These are phyloP conservation scores for Battus philenor DNA, from an alignment of 1,140 invertebrate species.

Conservation along the genomic window DNA sequence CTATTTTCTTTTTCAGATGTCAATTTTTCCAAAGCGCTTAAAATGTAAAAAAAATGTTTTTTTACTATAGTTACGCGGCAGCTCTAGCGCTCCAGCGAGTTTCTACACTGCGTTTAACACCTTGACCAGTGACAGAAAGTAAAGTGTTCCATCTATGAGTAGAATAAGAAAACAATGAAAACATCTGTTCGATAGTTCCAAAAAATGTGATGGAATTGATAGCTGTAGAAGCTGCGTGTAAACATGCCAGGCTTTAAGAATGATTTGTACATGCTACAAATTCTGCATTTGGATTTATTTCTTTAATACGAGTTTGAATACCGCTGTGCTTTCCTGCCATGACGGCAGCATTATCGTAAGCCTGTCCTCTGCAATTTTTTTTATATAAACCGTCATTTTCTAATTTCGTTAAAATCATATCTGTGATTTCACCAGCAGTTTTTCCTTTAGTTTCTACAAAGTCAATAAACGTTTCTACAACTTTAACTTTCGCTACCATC, in stretches of 20 bases:
- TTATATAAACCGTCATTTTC: conserved; percentile 3
- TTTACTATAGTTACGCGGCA: conserved; percentile 1
- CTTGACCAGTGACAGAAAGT: neutral
- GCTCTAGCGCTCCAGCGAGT: conserved; percentile 8
- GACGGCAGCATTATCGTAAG: conserved; percentile 8
- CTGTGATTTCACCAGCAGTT: neutral
- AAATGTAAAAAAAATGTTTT: neutral
- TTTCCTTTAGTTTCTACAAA: conserved; percentile 10
- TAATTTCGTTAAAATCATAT: neutral
- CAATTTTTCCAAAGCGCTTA: conserved; percentile 2
- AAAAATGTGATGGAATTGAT: conserved; percentile 3
- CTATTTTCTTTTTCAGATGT: neutral
- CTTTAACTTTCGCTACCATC: conserved; percentile 12
- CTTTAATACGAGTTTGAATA: conserved; percentile 9
- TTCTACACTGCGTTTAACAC: neutral
- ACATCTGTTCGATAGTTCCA: neutral
- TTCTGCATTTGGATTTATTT: conserved; percentile 11
- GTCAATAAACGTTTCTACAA: conserved; percentile 16
- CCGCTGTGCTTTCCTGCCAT: conserved; percentile 1
- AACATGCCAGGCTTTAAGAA: conserved; percentile 1
- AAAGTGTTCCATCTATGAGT: conserved; percentile 1
- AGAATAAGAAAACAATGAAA: conserved; percentile 6
- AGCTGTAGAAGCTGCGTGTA: neutral
- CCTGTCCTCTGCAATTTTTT: conserved; percentile 1
- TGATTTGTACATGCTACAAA: conserved; percentile 14